phyloP scores from a whole-genome alignment of 2,113 vertebrate species.

The Pollachius pollachius region DNA sequence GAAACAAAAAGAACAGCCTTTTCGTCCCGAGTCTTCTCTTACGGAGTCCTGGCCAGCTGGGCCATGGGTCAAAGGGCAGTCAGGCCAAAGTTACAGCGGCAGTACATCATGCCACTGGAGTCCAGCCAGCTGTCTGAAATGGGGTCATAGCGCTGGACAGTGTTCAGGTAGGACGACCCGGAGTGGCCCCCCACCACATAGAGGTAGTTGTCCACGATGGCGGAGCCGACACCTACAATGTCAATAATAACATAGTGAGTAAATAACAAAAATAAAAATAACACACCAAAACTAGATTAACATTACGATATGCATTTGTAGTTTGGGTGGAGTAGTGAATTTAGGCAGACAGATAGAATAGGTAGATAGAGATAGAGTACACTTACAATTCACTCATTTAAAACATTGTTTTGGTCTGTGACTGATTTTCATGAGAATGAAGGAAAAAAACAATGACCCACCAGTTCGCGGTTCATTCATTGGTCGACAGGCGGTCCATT shows the following conservation, averaged over 20 bases:
- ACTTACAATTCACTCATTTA: no score
- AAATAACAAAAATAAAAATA: not conserved
- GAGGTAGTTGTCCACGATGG: conserved; percentile 93
- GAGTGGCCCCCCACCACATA: conserved; percentile 98
- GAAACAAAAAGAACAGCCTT: conserved; percentile 52
- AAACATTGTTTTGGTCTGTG: no score
- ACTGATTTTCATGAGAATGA: no score
- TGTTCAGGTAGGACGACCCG: conserved; percentile 95
- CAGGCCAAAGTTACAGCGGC: conserved; percentile 96
- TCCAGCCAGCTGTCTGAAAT: conserved; percentile 94
- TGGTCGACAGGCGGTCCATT: conserved; percentile 94
- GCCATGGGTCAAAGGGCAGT: conserved; percentile 88
- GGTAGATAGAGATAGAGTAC: no score
- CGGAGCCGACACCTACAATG: conserved; percentile 87
- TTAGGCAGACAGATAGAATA: no score
- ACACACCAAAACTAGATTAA: not conserved
- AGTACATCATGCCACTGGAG: conserved; percentile 94
- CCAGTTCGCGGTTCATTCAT: conserved; percentile 98
- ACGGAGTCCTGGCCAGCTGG: conserved; percentile 46
- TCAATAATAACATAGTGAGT: not conserved
- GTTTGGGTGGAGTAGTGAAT: no score
- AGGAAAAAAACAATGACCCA: conserved; percentile 56
- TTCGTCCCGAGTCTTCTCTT: conserved; percentile 43
- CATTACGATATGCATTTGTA: not conserved
- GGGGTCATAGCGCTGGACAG: conserved; percentile 93